phyloP scores from a whole-genome alignment of 2,797 vertebrate species.

The Erpetoichthys calabaricus region DNA sequence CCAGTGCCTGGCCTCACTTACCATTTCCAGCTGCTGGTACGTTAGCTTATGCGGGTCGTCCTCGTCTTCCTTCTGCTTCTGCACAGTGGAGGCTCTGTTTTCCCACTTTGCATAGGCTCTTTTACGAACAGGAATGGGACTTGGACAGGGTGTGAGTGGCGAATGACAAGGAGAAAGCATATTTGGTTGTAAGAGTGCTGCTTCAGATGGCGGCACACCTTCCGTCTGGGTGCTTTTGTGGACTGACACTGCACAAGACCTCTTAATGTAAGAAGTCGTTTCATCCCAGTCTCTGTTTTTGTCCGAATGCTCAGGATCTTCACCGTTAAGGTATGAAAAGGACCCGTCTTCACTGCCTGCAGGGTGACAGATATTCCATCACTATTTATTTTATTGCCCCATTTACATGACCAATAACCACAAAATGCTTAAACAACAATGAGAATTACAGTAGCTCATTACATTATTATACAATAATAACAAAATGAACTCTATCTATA shows the following conservation, averaged over 20 bases:
- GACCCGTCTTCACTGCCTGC: constrained; percentile 63
- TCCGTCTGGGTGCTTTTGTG: constrained; percentile 83
- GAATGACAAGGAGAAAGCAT: constrained; percentile 32
- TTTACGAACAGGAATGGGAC: constrained; percentile 67
- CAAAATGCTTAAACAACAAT: too few relatives aligned
- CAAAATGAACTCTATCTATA: too few relatives aligned
- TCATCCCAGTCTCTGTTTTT: constrained; percentile 63
- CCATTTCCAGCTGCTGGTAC: constrained; percentile 67
- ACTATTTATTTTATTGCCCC: too few relatives aligned
- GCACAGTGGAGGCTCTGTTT: constrained; percentile 60
- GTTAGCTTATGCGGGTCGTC: constrained; percentile 46
- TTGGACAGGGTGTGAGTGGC: constrained; percentile 51
- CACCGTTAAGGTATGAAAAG: constrained; percentile 59
- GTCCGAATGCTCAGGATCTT: constrained; percentile 44
- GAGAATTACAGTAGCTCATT: too few relatives aligned
- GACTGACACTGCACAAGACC: constrained; percentile 35
- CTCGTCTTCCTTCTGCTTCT: constrained; percentile 52
- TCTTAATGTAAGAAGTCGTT: constrained; percentile 42
- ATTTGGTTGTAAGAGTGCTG: constrained; percentile 14
- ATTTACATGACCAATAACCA: too few relatives aligned
- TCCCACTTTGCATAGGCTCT: constrained; percentile 83
- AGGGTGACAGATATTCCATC: neutral
- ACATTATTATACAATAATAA: too few relatives aligned
- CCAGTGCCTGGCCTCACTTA: constrained; percentile 22
- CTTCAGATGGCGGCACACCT: constrained; percentile 5